These are phyloP conservation scores for Sarcophilus harrisii DNA, from an alignment of 2,797 vertebrate species.

Conservation along the genomic window DNA sequence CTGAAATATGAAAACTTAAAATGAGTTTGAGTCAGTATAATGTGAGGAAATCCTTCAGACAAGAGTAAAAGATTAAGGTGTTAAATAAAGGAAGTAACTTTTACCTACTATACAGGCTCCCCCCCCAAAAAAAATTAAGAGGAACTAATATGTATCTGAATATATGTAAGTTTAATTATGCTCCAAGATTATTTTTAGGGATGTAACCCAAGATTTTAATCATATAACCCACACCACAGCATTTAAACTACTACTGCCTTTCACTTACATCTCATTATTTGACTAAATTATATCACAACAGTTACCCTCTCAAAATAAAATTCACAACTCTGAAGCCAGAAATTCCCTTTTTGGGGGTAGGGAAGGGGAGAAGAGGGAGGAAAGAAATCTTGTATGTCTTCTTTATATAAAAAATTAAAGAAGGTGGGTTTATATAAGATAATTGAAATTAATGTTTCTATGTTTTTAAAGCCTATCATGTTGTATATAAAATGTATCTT, in stretches of 20 bases:
- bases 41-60: slow-evolving; percentile 49
- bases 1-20: slow-evolving; percentile 1
- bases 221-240: slow-evolving; percentile 52
- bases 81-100: slow-evolving; percentile 37
- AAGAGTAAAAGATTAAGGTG: slow-evolving; percentile 19
- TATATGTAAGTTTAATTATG: slow-evolving; percentile 24
- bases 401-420: slow-evolving; percentile 44
- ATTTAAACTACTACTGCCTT: slow-evolving; percentile 31
- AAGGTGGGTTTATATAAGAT: slow-evolving; percentile 33
- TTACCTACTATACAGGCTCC: slow-evolving; percentile 1
- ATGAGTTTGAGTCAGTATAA: slow-evolving; percentile 56
- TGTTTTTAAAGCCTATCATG: slow-evolving; percentile 58
- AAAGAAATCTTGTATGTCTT: slow-evolving; percentile 54
- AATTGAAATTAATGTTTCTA: slow-evolving; percentile 52
- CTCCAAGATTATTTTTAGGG: slow-evolving; percentile 56
- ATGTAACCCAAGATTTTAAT: slow-evolving; percentile 60
- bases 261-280: slow-evolving; percentile 14
- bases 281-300: slow-evolving; percentile 59
- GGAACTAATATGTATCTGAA: not conserved
- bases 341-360: slow-evolving; percentile 16
- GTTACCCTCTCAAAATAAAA: slow-evolving; percentile 53
- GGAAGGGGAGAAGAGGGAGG: not conserved
- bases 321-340: slow-evolving; percentile 49
- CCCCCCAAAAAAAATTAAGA: slow-evolving; percentile 27
- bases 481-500: slow-evolving; percentile 59